Evolutionary conservation across 1,140 invertebrate species (phyloP).

Genomic region (Pentalonia nigronervosa): DNA sequence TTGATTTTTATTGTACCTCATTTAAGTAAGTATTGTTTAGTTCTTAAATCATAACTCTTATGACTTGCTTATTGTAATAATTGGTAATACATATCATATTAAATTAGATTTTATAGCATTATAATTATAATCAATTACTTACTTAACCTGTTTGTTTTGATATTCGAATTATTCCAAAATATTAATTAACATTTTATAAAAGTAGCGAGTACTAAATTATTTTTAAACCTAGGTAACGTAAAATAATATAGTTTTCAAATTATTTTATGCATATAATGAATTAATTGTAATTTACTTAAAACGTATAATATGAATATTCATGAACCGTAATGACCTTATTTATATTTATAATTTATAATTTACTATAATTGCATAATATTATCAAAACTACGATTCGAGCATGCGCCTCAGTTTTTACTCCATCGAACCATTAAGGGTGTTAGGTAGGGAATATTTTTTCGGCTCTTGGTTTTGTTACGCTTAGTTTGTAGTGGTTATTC

Average conservation of each 20-base stretch:
- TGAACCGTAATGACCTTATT: conserved; percentile 1
- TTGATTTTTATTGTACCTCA: not conserved
- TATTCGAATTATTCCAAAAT: not conserved
- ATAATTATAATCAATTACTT: not conserved
- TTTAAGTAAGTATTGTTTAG: not conserved
- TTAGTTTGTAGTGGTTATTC: not conserved
- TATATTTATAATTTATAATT: not conserved
- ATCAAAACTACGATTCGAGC: not conserved
- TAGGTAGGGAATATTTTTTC: not conserved
- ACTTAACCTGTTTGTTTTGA: not conserved
- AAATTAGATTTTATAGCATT: not conserved
- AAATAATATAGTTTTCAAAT: not conserved
- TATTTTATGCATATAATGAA: not conserved
- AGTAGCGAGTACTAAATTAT: not conserved
- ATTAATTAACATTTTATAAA: not conserved
- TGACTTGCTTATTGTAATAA: not conserved
- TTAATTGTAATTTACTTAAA: not conserved
- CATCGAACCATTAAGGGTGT: not conserved
- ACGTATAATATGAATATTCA: conserved; percentile 16
- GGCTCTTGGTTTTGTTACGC: not conserved
- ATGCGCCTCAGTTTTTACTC: conserved; percentile 12
- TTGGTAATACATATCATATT: not conserved
- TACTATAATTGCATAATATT: not conserved
- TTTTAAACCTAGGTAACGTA: not conserved
- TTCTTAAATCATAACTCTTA: not conserved